These are phyloP conservation scores for Struthio camelus DNA, from an alignment of 2,113 vertebrate species.

Conservation along the genomic window DNA sequence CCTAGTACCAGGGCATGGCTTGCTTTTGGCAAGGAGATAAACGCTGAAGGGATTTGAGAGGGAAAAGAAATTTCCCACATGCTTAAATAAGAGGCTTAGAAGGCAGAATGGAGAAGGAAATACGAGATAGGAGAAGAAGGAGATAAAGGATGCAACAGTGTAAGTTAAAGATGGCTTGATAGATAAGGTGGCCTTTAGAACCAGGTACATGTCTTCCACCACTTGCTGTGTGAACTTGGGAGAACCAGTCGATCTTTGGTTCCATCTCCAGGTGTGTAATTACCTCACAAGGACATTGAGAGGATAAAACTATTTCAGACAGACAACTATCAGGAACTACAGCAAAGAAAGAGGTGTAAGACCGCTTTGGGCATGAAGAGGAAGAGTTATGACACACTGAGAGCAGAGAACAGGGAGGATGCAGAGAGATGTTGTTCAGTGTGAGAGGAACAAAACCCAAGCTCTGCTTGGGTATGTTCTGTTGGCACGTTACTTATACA, in stretches of 20 bases:
- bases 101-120: background rate
- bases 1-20: background rate
- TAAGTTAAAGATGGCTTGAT: background rate
- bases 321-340: background rate
- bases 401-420: background rate
- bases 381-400: background rate
- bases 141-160: background rate
- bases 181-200: background rate
- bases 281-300: background rate
- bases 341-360: background rate
- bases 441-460: background rate
- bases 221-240: background rate
- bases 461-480: background rate
- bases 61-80: background rate
- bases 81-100: background rate
- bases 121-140: background rate
- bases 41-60: background rate
- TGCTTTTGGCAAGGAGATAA: background rate
- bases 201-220: background rate
- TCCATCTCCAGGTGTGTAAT: background rate
- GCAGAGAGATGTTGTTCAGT: background rate
- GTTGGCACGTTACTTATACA: background rate
- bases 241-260: background rate
- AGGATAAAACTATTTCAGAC: background rate
- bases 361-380: background rate